A percentile compares a stretch with the other conserved stretches of the same genome.
Evolutionary conservation across 1,140 invertebrate species (phyloP).

Genomic region (Luehdorfia chinensis): DNA sequence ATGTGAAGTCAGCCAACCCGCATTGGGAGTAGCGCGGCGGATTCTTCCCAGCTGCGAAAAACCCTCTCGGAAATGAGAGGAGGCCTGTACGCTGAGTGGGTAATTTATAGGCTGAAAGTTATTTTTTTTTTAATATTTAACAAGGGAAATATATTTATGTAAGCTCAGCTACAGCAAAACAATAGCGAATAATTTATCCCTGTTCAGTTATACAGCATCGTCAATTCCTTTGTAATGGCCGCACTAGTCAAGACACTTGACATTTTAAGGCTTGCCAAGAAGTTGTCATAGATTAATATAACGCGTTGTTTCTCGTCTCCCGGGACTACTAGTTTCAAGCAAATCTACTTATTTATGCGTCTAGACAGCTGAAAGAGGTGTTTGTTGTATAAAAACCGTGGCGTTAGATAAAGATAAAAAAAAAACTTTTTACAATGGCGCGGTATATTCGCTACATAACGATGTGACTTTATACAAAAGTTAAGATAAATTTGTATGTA

Average conservation of each 20-base stretch:
- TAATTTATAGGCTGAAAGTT: too few relatives aligned
- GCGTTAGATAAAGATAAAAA: slow-evolving; percentile 9
- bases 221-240: not conserved
- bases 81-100: too few relatives aligned
- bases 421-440: not conserved
- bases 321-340: slow-evolving; percentile 1
- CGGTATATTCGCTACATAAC: not conserved
- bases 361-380: slow-evolving; percentile 16
- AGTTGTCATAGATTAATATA: slow-evolving; percentile 15
- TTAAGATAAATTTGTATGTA: not conserved
- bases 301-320: slow-evolving; percentile 1
- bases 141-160: too few relatives aligned
- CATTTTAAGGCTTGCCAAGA: slow-evolving; percentile 2
- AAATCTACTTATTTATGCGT: slow-evolving; percentile 17
- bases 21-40: too few relatives aligned
- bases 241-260: not conserved
- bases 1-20: too few relatives aligned
- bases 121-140: too few relatives aligned
- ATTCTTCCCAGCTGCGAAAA: too few relatives aligned
- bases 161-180: too few relatives aligned
- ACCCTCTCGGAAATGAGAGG: too few relatives aligned
- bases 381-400: slow-evolving; percentile 6
- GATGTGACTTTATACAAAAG: not conserved
- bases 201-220: too few relatives aligned
- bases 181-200: too few relatives aligned